phyloP scores from a whole-genome alignment of 2,797 vertebrate species.

The Ambastaia sidthimunki region DNA sequence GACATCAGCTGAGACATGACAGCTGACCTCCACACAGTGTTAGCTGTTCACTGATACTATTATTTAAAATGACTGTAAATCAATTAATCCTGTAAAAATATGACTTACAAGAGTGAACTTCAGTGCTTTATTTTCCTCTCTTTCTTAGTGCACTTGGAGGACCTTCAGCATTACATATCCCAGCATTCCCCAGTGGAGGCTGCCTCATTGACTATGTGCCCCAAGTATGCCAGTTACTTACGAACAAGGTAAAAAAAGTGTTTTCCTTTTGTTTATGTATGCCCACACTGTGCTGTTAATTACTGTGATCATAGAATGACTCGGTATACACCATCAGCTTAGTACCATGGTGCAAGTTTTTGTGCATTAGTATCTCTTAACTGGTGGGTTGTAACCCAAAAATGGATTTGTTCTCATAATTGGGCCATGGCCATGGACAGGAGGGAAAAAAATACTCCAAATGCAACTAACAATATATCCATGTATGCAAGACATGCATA shows the following conservation, averaged over 20 bases:
- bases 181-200: constrained; percentile 93
- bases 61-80: neutral
- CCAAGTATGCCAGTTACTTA: constrained; percentile 96
- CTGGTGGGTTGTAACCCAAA: neutral
- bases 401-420: neutral
- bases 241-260: constrained; percentile 88
- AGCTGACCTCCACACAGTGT: no score
- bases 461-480: neutral
- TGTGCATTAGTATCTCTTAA: constrained; percentile 1
- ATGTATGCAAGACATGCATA: neutral
- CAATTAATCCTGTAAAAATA: neutral
- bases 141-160: constrained; percentile 91
- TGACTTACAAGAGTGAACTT: neutral
- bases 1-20: no score
- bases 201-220: constrained; percentile 99
- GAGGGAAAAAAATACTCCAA: neutral
- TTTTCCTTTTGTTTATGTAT: constrained; percentile 18
- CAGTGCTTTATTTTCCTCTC: neutral
- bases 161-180: constrained; percentile 95
- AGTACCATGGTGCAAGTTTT: neutral
- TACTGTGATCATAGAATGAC: constrained; percentile 1
- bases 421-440: neutral
- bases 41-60: neutral
- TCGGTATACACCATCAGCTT: neutral
- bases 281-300: constrained; percentile 13